These are phyloP conservation scores for Colius striatus DNA, from an alignment of 2,113 vertebrate species.

Conservation along the genomic window DNA sequence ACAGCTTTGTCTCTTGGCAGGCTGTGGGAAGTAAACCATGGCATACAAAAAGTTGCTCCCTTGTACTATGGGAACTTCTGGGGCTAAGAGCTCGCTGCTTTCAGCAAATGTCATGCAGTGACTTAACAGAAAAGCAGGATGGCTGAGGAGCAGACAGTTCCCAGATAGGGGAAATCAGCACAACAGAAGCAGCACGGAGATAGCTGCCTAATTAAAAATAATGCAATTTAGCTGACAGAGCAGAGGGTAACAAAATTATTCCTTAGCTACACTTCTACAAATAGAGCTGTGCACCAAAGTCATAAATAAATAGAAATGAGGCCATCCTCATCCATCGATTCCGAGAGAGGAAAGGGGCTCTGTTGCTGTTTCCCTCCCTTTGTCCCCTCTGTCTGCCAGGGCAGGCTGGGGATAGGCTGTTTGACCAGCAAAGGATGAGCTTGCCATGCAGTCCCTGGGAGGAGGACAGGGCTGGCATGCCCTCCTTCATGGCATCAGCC, in stretches of 20 bases:
- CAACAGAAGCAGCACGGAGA: background rate
- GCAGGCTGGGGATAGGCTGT: background rate
- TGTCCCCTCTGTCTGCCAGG: fast-evolving
- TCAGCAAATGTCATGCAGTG: background rate
- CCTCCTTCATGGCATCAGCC: fast-evolving
- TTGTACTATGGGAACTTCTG: background rate
- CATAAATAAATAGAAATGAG: background rate
- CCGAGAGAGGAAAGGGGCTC: background rate
- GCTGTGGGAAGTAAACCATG: background rate
- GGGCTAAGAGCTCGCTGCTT: background rate
- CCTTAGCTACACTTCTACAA: background rate
- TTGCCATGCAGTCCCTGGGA: fast-evolving
- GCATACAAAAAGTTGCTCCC: background rate
- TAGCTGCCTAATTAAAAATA: conserved; percentile 40
- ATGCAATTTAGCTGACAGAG: background rate
- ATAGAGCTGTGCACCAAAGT: background rate
- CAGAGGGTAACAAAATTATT: background rate
- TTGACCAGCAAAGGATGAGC: background rate
- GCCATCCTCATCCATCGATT: background rate
- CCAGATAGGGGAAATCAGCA: background rate
- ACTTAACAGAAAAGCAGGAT: conserved; percentile 20
- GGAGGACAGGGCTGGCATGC: background rate
- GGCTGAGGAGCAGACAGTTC: background rate
- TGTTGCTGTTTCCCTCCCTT: background rate
- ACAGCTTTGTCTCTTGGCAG: background rate